Percentiles rank a stretch among this genome's conserved stretches.
These are phyloP conservation scores for Augochlorella aurata DNA, from an alignment of 2,888 invertebrate species.

Conservation along the genomic window DNA sequence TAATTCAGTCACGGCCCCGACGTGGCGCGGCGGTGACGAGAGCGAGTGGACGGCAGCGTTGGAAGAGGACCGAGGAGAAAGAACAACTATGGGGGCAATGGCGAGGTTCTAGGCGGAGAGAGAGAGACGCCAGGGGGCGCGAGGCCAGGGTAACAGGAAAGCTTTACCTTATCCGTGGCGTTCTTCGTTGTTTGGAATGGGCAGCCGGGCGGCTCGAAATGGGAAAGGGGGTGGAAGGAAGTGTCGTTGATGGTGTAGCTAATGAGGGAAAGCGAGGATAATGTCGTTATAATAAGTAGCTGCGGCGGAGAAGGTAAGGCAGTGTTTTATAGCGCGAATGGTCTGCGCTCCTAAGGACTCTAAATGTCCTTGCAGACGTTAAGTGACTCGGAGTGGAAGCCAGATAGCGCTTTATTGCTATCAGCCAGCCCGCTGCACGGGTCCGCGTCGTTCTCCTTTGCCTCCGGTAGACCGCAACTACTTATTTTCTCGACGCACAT, in stretches of 20 bases:
- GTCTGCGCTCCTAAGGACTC: conserved; percentile 64
- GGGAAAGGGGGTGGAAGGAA: conserved; percentile 55
- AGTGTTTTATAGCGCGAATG: conserved; percentile 72
- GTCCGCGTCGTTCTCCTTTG: conserved; percentile 37
- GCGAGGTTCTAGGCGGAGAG: background rate
- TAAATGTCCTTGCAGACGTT: conserved; percentile 74
- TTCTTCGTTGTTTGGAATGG: conserved; percentile 46
- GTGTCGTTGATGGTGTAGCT: conserved; percentile 68
- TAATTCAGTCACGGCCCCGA: conserved; percentile 53
- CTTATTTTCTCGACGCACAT: conserved; percentile 30
- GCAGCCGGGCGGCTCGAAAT: conserved; percentile 28
- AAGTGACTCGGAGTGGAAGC: conserved; percentile 80
- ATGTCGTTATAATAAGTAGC: conserved; percentile 77
- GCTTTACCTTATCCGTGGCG: conserved; percentile 44
- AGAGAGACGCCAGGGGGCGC: background rate
- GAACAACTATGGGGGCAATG: background rate
- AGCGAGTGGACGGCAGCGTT: background rate
- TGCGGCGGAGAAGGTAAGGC: conserved; percentile 61
- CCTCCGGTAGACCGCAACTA: conserved; percentile 31
- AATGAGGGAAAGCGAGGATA: conserved; percentile 70
- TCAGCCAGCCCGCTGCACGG: conserved; percentile 54
- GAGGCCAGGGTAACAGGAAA: background rate
- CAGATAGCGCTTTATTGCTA: conserved; percentile 76
- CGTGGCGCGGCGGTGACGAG: background rate
- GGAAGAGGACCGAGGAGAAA: background rate